These are phyloP conservation scores for Lucinisca nassula DNA, from an alignment of 2,888 invertebrate species.

Conservation along the genomic window DNA sequence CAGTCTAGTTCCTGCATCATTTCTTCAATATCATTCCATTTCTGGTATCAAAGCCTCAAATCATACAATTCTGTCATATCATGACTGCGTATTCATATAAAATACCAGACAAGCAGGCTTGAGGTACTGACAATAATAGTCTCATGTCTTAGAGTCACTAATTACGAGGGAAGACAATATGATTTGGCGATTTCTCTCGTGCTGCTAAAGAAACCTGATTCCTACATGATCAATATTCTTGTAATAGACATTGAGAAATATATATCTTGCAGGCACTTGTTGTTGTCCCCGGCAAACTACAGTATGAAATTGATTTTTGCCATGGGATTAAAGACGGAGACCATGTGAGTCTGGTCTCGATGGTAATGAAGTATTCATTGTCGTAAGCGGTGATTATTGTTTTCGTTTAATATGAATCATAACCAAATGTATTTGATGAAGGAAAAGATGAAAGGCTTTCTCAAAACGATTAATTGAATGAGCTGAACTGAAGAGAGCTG, in stretches of 20 bases:
- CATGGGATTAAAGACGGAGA: constrained; percentile 2
- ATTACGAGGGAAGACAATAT: constrained; percentile 11
- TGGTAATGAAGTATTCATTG: constrained; percentile 11
- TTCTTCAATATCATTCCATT: not conserved
- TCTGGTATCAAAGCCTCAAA: not conserved
- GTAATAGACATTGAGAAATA: not conserved
- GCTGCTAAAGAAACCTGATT: not conserved
- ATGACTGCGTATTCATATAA: not conserved
- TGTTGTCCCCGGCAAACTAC: not conserved
- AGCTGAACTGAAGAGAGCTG: not conserved
- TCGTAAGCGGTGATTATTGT: constrained; percentile 5
- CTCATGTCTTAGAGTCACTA: constrained; percentile 7
- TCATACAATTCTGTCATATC: not conserved
- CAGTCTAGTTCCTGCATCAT: not conserved
- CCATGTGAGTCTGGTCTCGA: not conserved
- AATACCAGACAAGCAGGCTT: not conserved
- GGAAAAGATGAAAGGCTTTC: not conserved
- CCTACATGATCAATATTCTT: not conserved
- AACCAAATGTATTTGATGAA: not conserved
- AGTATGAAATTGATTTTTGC: constrained; percentile 1
- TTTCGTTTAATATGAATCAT: constrained; percentile 3
- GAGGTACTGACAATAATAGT: not conserved
- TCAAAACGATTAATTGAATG: not conserved
- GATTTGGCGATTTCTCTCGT: not conserved
- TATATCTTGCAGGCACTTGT: constrained; percentile 6